Evolutionary conservation across 1,140 invertebrate genomes (phyloP).

Genomic region (Fopius arisanus): DNA sequence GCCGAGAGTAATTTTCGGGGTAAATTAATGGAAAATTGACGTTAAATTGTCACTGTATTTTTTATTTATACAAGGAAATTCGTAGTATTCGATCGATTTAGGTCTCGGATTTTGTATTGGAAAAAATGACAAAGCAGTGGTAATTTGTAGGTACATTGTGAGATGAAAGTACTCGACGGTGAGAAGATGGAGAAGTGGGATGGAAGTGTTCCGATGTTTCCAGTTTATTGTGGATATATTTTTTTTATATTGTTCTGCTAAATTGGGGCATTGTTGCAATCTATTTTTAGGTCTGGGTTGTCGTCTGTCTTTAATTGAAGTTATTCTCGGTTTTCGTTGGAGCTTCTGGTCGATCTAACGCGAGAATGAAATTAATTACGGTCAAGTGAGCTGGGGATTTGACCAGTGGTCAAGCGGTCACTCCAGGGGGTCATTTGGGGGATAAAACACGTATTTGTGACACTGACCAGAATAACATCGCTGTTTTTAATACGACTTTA

Average conservation of each 20-base stretch:
- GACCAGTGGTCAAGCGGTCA: conserved; percentile 60
- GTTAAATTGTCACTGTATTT: too few relatives aligned
- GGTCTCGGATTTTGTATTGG: background rate
- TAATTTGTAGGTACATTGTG: background rate
- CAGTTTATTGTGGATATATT: background rate
- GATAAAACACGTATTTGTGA: background rate
- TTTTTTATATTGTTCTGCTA: background rate
- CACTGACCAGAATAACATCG: too few relatives aligned
- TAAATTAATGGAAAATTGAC: too few relatives aligned
- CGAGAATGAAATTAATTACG: conserved; percentile 56
- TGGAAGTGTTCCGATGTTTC: background rate
- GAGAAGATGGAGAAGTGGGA: background rate
- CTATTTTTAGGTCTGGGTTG: background rate
- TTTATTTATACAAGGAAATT: background rate
- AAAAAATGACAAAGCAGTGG: background rate
- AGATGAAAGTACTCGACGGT: background rate
- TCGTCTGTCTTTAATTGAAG: background rate
- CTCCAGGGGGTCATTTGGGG: conserved; percentile 46
- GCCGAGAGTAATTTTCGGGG: too few relatives aligned
- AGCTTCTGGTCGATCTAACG: background rate
- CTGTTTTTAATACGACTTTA: too few relatives aligned
- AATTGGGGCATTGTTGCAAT: background rate
- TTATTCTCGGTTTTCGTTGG: background rate
- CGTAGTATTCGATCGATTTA: background rate
- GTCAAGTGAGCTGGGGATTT: conserved; percentile 53